Evolutionary conservation across 2,888 invertebrate genomes (phyloP).

Genomic region (Dolichomitus sp.): DNA sequence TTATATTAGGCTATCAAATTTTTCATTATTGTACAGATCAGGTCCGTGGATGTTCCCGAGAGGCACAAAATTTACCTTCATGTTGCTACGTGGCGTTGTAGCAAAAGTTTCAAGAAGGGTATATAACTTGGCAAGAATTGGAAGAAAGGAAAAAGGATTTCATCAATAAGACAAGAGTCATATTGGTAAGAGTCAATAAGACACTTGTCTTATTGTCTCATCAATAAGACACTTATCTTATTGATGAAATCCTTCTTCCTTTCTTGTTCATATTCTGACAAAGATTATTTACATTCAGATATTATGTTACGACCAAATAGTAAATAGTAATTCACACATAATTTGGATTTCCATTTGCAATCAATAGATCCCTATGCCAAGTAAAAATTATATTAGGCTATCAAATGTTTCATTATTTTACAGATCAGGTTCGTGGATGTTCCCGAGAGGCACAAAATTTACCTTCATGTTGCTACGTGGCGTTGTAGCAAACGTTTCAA

Average conservation of each 20-base stretch:
- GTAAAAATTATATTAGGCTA: background rate
- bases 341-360: no score
- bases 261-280: no score
- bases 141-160: background rate
- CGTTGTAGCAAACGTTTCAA: slow-evolving; percentile 20
- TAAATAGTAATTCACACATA: no score
- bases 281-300: no score
- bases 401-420: background rate
- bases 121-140: slow-evolving; percentile 40
- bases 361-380: no score
- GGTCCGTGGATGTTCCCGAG: slow-evolving; percentile 10
- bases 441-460: slow-evolving; percentile 38
- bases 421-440: background rate
- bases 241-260: background rate
- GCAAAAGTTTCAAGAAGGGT: slow-evolving; percentile 38
- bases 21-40: background rate
- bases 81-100: background rate
- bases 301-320: no score
- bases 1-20: background rate
- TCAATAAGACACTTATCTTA: no score
- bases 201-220: no score
- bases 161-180: no score
- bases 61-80: slow-evolving; percentile 44
- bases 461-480: slow-evolving; percentile 15
- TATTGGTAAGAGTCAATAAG: no score